A percentile compares a stretch with the other conserved stretches of the same genome.
These are phyloP conservation scores for Nesogale talazaci DNA, from an alignment of 2,113 vertebrate species.

Conservation along the genomic window DNA sequence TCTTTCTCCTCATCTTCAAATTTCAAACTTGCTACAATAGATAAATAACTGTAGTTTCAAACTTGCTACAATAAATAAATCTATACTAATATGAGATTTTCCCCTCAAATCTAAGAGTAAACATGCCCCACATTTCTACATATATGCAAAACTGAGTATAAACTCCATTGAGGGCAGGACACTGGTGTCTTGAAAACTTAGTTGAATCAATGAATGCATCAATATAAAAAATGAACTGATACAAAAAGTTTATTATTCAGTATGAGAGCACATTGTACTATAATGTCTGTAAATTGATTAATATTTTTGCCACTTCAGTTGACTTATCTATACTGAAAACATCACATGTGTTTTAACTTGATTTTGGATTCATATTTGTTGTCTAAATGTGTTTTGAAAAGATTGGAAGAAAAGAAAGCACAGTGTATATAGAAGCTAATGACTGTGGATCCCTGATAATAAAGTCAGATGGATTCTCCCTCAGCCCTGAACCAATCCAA, in stretches of 20 bases:
- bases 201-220: not conserved
- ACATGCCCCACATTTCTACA: conserved; percentile 3
- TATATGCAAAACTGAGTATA: conserved; percentile 7
- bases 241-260: conserved; percentile 21
- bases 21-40: not conserved
- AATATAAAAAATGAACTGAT: not conserved
- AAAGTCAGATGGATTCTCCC: not conserved
- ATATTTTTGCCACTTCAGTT: conserved; percentile 18
- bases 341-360: conserved; percentile 18
- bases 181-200: not conserved
- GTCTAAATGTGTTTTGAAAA: conserved; percentile 31
- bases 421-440: conserved; percentile 34
- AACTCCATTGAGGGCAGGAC: not conserved
- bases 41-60: too few species aligned
- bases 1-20: conserved; percentile 22
- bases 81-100: not conserved
- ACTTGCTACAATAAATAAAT: not conserved
- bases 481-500: not conserved
- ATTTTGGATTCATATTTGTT: not conserved
- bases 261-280: not conserved
- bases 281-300: not conserved
- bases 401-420: not conserved
- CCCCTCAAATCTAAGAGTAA: not conserved
- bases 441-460: not conserved
- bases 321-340: conserved; percentile 29